phyloP scores from a whole-genome alignment of 1,140 invertebrate genomes.

The Lucilia sericata region DNA sequence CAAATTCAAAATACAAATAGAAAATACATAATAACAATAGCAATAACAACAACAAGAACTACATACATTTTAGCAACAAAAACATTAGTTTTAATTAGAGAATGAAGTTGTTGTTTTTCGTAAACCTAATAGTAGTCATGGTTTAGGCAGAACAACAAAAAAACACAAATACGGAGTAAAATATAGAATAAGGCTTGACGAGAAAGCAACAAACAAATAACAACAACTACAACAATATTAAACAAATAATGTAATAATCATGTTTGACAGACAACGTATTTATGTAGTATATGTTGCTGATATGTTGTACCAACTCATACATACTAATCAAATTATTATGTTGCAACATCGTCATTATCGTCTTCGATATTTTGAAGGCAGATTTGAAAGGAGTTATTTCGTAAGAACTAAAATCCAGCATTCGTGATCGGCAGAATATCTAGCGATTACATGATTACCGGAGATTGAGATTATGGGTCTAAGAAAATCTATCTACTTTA shows the following conservation, averaged over 20 bases:
- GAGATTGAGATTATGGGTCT: too few relatives aligned
- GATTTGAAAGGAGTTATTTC: too few relatives aligned
- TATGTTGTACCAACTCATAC: background rate
- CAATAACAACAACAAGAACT: background rate
- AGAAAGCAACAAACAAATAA: background rate
- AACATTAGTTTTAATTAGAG: slow-evolving; percentile 44
- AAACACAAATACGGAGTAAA: background rate
- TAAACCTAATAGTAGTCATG: too few relatives aligned
- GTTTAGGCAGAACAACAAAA: too few relatives aligned
- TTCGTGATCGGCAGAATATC: too few relatives aligned
- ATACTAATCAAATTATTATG: slow-evolving; percentile 34
- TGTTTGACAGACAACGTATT: slow-evolving; percentile 26
- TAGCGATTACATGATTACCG: too few relatives aligned
- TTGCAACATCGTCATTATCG: slow-evolving; percentile 30
- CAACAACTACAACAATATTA: slow-evolving; percentile 4
- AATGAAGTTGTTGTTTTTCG: background rate
- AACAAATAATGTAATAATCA: slow-evolving; percentile 33
- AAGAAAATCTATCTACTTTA: too few relatives aligned
- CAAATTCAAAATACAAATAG: slow-evolving; percentile 47
- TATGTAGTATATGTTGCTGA: background rate
- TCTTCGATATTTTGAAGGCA: background rate
- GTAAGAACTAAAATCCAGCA: too few relatives aligned
- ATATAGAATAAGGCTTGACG: background rate
- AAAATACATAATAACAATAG: slow-evolving; percentile 34
- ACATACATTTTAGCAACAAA: background rate